Evolutionary conservation across 2,797 vertebrate species (phyloP).

Genomic region (Danio jaintianensis): DNA sequence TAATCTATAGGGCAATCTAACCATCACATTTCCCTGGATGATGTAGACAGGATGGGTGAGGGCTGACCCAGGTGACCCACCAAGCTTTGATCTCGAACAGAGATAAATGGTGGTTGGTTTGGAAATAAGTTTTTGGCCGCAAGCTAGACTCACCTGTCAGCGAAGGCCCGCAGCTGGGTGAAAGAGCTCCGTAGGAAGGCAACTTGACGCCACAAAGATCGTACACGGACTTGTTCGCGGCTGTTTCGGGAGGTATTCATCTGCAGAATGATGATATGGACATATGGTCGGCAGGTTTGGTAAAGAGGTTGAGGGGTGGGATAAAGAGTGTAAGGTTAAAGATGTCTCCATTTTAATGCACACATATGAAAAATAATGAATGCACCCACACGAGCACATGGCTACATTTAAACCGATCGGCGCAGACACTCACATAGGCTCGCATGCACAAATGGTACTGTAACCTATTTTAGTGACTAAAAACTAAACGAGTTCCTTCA

Average conservation of each 20-base stretch:
- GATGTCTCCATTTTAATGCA: slow-evolving; percentile 15
- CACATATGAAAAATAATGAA: slow-evolving; percentile 28
- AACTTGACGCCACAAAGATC: slow-evolving; percentile 85
- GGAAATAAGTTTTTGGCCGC: slow-evolving; percentile 62
- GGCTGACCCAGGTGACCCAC: slow-evolving; percentile 66
- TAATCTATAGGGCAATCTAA: slow-evolving; percentile 66
- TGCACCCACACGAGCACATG: slow-evolving; percentile 27
- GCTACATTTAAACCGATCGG: neutral
- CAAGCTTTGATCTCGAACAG: slow-evolving; percentile 73
- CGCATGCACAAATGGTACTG: slow-evolving; percentile 27
- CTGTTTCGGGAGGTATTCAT: slow-evolving; percentile 64
- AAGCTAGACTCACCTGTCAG: slow-evolving; percentile 81
- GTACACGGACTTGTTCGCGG: slow-evolving; percentile 76
- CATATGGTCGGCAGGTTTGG: slow-evolving; percentile 53
- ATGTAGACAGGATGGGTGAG: slow-evolving; percentile 64
- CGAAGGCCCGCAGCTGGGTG: slow-evolving; percentile 80
- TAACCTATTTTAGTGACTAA: slow-evolving; percentile 67
- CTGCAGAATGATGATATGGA: slow-evolving; percentile 67
- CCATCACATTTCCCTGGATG: slow-evolving; percentile 60
- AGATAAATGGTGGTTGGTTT: slow-evolving; percentile 57
- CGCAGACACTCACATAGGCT: slow-evolving; percentile 2
- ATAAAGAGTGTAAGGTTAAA: slow-evolving; percentile 30
- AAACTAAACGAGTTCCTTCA: slow-evolving; percentile 70
- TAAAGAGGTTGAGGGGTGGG: neutral
- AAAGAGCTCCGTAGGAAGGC: slow-evolving; percentile 79